Evolutionary conservation across 1,140 invertebrate genomes (phyloP), one percentile per base, ranked within the genome.

Genomic region (Ips nitidus): DNA sequence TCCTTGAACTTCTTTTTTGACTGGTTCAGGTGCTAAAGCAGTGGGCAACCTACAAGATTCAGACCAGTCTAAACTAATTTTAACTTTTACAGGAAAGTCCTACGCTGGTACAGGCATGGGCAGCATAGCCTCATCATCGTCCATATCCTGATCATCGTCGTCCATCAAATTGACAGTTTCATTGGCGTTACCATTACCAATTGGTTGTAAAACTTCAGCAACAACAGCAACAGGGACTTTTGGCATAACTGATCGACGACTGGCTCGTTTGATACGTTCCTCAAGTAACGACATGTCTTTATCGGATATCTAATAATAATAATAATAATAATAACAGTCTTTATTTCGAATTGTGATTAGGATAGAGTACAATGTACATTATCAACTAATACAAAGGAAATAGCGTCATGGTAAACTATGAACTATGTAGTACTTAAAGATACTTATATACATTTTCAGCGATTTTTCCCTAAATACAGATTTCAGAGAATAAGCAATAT

Each of bases 231-330:
- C 4, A 2, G 70, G 66, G 6, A 39, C 36, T 62, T 72, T 75
- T 7, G 68, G 56, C 3, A 75, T 47, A 4, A 69, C 63, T 6
- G 69, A 68, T 71, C 70, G 70, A 56, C 94, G 93, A 36, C 89
- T 86, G 4, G 91, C 90, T 45, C 94, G 85, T 78, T 97, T 97
- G 56, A 99, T 97, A 52, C 97, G 85, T 81, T 99, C 97, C 77
- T 98, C 96, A 39, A 99, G 82, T 67, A 98, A 84, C 2, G 93
- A 93, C 75, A 93, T 87, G 79, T 98, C 96, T 83, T 99, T 99
- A 75, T 98, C 95, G 37, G 91, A 92, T 76, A 97, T 89, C 91
- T 94, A 77, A 40, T 76, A 70, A 70, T 41, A 8, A 41, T 41
- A 6, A 41, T 41, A 55, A 55, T 22, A 36, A 55, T 55, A 36